Percentiles rank a stretch among this genome's conserved stretches.
Conservation (phyloP, 1,140 invertebrate species). For the Nymphalis io region DNA sequence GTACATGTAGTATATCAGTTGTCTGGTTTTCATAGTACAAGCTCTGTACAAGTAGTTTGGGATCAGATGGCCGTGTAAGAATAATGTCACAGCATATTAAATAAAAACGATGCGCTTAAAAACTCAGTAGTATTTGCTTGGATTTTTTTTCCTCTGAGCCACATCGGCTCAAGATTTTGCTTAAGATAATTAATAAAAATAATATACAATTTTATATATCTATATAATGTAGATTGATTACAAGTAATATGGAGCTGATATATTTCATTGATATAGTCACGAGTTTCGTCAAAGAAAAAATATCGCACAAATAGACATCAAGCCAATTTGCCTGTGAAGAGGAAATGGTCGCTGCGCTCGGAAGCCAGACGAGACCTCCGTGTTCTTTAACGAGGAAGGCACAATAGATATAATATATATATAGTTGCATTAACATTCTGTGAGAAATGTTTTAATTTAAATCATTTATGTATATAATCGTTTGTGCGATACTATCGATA, state of each 20-base stretch:
- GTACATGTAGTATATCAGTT: too few species aligned
- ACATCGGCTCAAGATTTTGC: too few species aligned
- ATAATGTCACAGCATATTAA: too few species aligned
- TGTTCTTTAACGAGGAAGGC: conserved; percentile 29
- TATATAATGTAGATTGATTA: too few species aligned
- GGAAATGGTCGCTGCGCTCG: conserved; percentile 23
- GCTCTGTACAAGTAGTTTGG: too few species aligned
- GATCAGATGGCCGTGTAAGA: too few species aligned
- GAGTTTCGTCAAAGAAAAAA: conserved; percentile 23
- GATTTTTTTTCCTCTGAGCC: too few species aligned
- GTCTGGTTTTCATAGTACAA: too few species aligned
- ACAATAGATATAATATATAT: conserved; percentile 5
- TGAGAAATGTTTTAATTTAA: not conserved
- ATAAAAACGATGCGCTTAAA: too few species aligned
- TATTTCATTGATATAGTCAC: not conserved
- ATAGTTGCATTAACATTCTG: not conserved
- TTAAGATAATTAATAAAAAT: too few species aligned
- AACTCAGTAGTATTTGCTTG: too few species aligned
- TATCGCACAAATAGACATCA: conserved; percentile 17
- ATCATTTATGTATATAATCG: not conserved
- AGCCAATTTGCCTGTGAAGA: conserved; percentile 28
- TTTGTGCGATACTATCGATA: not conserved
- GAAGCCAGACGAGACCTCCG: conserved; percentile 26
- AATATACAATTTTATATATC: too few species aligned
- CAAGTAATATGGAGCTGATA: not conserved